Conservation (phyloP, 2,113 vertebrate genomes). For the Andinoacara biseriatus region DNA sequence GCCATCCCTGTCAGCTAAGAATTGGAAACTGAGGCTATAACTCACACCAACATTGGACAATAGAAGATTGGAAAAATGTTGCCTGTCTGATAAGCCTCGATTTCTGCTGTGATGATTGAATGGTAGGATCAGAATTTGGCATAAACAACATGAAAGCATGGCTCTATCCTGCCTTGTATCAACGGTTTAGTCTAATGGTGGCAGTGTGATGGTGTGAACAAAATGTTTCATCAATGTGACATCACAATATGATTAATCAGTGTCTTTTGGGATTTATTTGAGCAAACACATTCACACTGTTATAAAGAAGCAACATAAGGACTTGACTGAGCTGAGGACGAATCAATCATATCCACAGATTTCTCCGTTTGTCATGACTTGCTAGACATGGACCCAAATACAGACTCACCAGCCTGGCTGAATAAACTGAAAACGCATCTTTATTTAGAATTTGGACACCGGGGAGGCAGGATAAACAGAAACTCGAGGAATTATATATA, state of each 20-base stretch:
- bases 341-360: background rate
- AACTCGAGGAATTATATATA: too few relatives aligned
- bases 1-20: background rate
- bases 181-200: background rate
- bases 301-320: background rate
- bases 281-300: background rate
- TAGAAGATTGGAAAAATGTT: background rate
- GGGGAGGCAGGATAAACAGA: too few relatives aligned
- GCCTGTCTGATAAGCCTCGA: background rate
- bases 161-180: background rate
- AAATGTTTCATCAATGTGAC: background rate
- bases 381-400: too few relatives aligned
- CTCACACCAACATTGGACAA: background rate
- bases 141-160: background rate
- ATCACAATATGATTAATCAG: background rate
- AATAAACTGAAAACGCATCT: too few relatives aligned
- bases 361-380: background rate
- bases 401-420: too few relatives aligned
- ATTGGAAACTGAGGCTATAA: background rate
- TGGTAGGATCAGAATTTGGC: background rate
- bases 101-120: background rate
- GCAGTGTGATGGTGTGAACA: conserved; percentile 2
- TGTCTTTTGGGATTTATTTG: background rate
- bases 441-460: too few relatives aligned
- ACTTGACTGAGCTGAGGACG: background rate